These are phyloP conservation scores for Planiliza haematocheilus DNA, from an alignment of 2,113 vertebrate species.

Conservation along the genomic window DNA sequence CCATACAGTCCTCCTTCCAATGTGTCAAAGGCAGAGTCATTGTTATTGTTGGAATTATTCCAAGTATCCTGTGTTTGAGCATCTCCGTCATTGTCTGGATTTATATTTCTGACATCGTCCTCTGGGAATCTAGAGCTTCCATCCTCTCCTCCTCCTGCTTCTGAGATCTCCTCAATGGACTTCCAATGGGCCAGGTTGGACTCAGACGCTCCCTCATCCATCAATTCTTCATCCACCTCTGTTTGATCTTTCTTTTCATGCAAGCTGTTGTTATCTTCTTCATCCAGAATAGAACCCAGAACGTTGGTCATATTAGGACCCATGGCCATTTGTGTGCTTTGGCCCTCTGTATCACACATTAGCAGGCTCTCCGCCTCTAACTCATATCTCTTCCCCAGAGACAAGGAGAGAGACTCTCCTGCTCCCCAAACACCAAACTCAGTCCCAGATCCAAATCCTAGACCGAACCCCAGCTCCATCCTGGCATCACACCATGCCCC, in stretches of 20 bases:
- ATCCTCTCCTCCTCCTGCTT: slow-evolving; percentile 81
- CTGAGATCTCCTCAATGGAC: slow-evolving; percentile 83
- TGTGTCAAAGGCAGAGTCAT: slow-evolving; percentile 56
- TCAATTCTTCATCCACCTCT: slow-evolving; percentile 69
- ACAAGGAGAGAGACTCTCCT: slow-evolving; percentile 71
- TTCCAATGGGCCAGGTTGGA: slow-evolving; percentile 80
- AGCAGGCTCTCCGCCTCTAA: slow-evolving; percentile 80
- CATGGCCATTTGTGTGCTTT: slow-evolving; percentile 61
- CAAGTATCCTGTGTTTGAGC: slow-evolving; percentile 63
- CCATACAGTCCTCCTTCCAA: slow-evolving; percentile 65
- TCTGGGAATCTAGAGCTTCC: slow-evolving; percentile 71
- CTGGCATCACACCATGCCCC: slow-evolving; percentile 65
- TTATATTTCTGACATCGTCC: slow-evolving; percentile 82
- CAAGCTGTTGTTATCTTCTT: slow-evolving; percentile 78
- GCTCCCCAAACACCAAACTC: slow-evolving; percentile 72
- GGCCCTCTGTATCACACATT: slow-evolving; percentile 75
- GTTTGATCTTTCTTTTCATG: slow-evolving; percentile 64
- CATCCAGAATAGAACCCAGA: slow-evolving; percentile 64
- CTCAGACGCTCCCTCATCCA: slow-evolving; percentile 63
- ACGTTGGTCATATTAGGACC: slow-evolving; percentile 67
- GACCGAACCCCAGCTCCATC: slow-evolving; percentile 51
- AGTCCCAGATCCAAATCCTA: slow-evolving; percentile 59
- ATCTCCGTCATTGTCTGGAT: slow-evolving; percentile 65
- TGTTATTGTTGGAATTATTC: slow-evolving; percentile 68
- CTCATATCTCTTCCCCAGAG: slow-evolving; percentile 75